Evolutionary conservation across 2,113 vertebrate genomes (phyloP), one percentile per base, ranked within the genome.

Genomic region (Ploceus nigricollis): DNA sequence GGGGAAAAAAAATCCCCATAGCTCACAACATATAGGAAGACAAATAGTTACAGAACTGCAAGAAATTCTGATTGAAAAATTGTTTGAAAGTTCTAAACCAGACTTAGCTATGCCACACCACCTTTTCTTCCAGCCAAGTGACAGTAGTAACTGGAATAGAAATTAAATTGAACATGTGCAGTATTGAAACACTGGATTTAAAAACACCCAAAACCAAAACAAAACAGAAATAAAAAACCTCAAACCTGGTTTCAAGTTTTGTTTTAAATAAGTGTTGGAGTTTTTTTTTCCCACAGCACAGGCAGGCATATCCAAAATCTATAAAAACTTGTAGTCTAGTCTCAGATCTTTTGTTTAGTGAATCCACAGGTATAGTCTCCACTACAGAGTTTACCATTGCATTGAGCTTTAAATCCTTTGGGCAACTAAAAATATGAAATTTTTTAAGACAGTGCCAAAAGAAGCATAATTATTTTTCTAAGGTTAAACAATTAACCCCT

Each of bases 401-500:
- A 35, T 76, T 85, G 33, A 80, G 35, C 23, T 86, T 86, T 68
- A 66, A 12, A 84, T 87, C 16, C 42, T 91, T 42, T 60, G 28
- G 72, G 45, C 70, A 72, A 31, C 31, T 65, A 22, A 69, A 84
- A 89, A n/a, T 63, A 58, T 4, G 4, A 56, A n/a, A 21, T 60
- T 48, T 42, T 64, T 53, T 8, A 30, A 83, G 47, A 25, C 54
- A 58, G 8, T 0, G 0, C 40, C 31, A 37, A 53, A 86, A 60
- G 53, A 57, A 39, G 25, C 10, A 2, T 61, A 63, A 48, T 77
- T 89, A 40, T 58, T 89, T 95, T 92, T 70, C 13, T 77, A 40
- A 80, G 18, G n/a, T 86, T 84, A 58, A 95, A 71, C 51, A 70
- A 66, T 91, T 87, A 81, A 83, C 33, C 23, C 10, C 15, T 81